These are phyloP conservation scores for Orchesella flavescens DNA, from an alignment of 2,888 invertebrate species.

Conservation along the genomic window DNA sequence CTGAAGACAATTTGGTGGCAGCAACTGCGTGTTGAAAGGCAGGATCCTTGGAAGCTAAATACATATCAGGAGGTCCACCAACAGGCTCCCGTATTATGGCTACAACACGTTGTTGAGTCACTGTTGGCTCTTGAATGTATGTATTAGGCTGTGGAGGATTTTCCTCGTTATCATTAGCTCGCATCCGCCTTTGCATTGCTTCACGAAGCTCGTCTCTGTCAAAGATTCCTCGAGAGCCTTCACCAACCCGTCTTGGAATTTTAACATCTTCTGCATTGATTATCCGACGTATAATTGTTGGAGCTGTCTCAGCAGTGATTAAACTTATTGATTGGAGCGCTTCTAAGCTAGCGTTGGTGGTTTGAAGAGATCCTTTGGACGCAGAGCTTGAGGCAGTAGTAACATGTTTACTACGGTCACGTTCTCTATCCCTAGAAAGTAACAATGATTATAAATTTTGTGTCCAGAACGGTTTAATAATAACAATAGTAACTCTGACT, in stretches of 20 bases:
- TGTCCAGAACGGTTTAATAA: too few species aligned
- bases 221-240: conserved; percentile 70
- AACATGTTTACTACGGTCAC: conserved; percentile 21
- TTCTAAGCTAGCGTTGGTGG: conserved; percentile 5
- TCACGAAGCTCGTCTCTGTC: conserved; percentile 70
- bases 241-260: conserved; percentile 68
- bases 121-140: conserved; percentile 46
- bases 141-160: conserved; percentile 58
- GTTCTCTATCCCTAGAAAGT: conserved; percentile 21
- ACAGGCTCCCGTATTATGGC: conserved; percentile 70
- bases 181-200: conserved; percentile 66
- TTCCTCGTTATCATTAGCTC: conserved; percentile 67
- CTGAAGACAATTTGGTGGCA: conserved; percentile 23
- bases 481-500: too few species aligned
- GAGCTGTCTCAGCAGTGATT: conserved; percentile 52
- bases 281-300: conserved; percentile 67
- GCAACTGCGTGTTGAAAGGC: conserved; percentile 30
- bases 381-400: neutral
- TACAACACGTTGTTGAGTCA: conserved; percentile 67
- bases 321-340: conserved; percentile 57
- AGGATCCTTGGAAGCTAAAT: conserved; percentile 42
- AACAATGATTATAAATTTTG: too few species aligned
- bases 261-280: conserved; percentile 69
- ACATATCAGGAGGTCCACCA: conserved; percentile 26
- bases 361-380: conserved; percentile 19